Evolutionary conservation across 2,113 vertebrate species (phyloP).

Genomic region (Oceanites oceanicus): DNA sequence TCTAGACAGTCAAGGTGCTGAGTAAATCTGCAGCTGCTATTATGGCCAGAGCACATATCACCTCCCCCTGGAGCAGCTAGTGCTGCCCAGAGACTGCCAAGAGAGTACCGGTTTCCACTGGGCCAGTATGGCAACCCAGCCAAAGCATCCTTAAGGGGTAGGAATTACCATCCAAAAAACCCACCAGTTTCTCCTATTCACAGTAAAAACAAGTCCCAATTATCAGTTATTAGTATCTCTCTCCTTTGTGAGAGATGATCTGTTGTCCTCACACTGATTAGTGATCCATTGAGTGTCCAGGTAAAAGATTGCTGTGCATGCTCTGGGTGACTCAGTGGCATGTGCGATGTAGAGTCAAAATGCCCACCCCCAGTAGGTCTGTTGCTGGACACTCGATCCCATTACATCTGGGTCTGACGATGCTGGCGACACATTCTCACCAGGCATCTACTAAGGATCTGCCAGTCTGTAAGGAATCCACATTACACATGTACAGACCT

Average conservation of each 20-base stretch:
- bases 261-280: accelerated
- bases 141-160: not conserved
- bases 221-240: not conserved
- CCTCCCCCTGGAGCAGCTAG: not conserved
- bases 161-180: not conserved
- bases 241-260: accelerated
- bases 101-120: not conserved
- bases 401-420: accelerated
- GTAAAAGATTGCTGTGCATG: not conserved
- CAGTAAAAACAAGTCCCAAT: not conserved
- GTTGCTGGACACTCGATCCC: not conserved
- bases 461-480: not conserved
- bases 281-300: accelerated
- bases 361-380: accelerated
- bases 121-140: not conserved
- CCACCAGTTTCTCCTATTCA: not conserved
- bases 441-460: not conserved
- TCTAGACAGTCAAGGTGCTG: not conserved
- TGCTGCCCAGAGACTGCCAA: not conserved
- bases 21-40: not conserved
- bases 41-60: not conserved
- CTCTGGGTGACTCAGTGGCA: not conserved
- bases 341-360: not conserved
- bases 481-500: accelerated
- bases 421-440: not conserved